phyloP scores from a whole-genome alignment of 2,888 invertebrate genomes.

The Anarsia innoxiella region DNA sequence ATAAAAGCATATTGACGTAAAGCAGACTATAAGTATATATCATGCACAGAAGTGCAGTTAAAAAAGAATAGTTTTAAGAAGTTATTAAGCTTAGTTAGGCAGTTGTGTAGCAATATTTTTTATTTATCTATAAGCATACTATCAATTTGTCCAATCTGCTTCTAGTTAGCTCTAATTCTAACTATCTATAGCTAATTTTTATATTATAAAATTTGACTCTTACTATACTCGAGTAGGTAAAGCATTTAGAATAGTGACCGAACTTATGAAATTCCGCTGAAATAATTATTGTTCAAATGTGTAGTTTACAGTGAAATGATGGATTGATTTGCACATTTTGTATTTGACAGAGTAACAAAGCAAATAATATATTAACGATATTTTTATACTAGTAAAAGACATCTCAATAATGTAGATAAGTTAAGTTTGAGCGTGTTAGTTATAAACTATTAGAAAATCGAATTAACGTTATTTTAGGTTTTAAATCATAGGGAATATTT shows the following conservation, averaged over 20 bases:
- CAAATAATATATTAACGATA: constrained; percentile 41
- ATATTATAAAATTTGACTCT: constrained; percentile 28
- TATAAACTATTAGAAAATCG: constrained; percentile 22
- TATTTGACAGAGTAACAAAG: neutral
- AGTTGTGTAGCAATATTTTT: constrained; percentile 23
- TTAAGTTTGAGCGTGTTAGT: constrained; percentile 27
- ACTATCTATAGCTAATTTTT: neutral
- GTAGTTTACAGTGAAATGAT: neutral
- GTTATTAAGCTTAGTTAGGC: constrained; percentile 28
- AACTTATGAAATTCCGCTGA: constrained; percentile 14
- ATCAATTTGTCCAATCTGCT: constrained; percentile 37
- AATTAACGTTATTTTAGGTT: constrained; percentile 21
- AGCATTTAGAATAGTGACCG: constrained; percentile 21
- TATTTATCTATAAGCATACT: constrained; percentile 32
- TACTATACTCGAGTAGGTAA: constrained; percentile 27
- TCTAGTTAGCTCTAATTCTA: constrained; percentile 29
- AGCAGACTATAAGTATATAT: constrained; percentile 14
- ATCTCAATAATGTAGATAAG: constrained; percentile 32
- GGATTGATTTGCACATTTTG: neutral
- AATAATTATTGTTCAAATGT: neutral
- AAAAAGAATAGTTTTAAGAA: constrained; percentile 31
- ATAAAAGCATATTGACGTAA: constrained; percentile 29
- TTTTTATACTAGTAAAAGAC: constrained; percentile 66
- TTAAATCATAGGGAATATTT: constrained; percentile 23
- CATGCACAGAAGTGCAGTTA: constrained; percentile 17